Evolutionary conservation across 1,140 invertebrate genomes (phyloP), one percentile per base, ranked within the genome.

Genomic region (Ceratina japonica): DNA sequence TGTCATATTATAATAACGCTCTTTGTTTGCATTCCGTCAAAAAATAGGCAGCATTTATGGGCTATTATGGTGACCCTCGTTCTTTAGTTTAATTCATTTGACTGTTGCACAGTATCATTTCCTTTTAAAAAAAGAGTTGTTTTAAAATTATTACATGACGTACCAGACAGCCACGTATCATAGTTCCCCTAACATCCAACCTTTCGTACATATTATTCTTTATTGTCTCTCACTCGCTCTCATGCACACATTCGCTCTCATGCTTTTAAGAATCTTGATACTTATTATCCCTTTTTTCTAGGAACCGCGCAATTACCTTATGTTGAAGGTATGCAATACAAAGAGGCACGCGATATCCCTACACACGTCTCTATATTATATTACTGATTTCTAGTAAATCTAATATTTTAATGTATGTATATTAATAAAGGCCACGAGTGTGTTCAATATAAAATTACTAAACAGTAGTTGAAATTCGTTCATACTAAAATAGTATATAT

Each of bases 381-480:
- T n/a, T 85, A 74, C 62, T 54, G 37, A 84, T 81, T 84, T 87
- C 80, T 87, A 87, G 75, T 87, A 56, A 7, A 84, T 86, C 84
- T 86, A 81, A 64, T 88, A 87, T 72, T 82, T 86, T 66, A 83
- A 79, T 83, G 85, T 80, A 82, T 85, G 52, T 86, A 87, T 87
- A 88, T 87, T 69, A 85, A 89, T 88, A 83, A 91, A 91, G 90
- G 90, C 90, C 90, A 91, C 89, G 82, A 90, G 88, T 90, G 86
- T 90, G 76, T 88, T 87, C 80, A 86, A 89, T 91, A 89, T 91
- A 91, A 91, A 91, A 90, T 88, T 80, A 86, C 86, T 90, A 87
- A 89, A 85, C 75, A 85, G 79, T 87, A 87, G 76, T 81, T 72
- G 20, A 85, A 85, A 83, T 49, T 80, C 83, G 70, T 61, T 72